A percentile compares a stretch with the other conserved stretches of the same genome.
Evolutionary conservation across 2,113 vertebrate genomes (phyloP).

Genomic region (Poecilia latipinna): DNA sequence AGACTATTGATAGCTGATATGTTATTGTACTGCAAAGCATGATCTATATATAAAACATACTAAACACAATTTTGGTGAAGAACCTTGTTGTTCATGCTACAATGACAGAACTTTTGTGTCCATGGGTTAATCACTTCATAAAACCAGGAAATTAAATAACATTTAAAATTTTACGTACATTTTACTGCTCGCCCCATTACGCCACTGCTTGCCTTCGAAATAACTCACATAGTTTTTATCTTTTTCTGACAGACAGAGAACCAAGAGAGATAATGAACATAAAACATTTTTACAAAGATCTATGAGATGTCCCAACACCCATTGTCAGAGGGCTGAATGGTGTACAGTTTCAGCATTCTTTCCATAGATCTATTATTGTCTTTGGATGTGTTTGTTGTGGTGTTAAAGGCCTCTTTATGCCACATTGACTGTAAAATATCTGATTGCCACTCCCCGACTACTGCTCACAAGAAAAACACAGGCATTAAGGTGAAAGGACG

Average conservation of each 20-base stretch:
- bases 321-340: slow-evolving; percentile 15
- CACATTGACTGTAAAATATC: not conserved
- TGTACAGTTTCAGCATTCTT: slow-evolving; percentile 61
- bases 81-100: not conserved
- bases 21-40: no score
- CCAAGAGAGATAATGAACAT: not conserved
- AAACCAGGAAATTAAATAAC: not conserved
- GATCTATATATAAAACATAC: no score
- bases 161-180: not conserved
- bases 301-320: not conserved
- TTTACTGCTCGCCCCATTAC: no score
- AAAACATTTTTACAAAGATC: not conserved
- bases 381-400: not conserved
- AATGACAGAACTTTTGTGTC: not conserved
- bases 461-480: slow-evolving; percentile 7
- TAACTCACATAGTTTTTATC: no score
- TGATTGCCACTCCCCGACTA: slow-evolving; percentile 54
- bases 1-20: no score
- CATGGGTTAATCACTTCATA: not conserved
- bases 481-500: not conserved
- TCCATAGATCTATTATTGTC: slow-evolving; percentile 33
- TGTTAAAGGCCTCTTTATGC: slow-evolving; percentile 19
- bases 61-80: not conserved
- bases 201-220: not conserved
- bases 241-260: not conserved